These are phyloP conservation scores for Drosophila biarmipes DNA, from an alignment of 1,140 invertebrate genomes.

Conservation along the genomic window DNA sequence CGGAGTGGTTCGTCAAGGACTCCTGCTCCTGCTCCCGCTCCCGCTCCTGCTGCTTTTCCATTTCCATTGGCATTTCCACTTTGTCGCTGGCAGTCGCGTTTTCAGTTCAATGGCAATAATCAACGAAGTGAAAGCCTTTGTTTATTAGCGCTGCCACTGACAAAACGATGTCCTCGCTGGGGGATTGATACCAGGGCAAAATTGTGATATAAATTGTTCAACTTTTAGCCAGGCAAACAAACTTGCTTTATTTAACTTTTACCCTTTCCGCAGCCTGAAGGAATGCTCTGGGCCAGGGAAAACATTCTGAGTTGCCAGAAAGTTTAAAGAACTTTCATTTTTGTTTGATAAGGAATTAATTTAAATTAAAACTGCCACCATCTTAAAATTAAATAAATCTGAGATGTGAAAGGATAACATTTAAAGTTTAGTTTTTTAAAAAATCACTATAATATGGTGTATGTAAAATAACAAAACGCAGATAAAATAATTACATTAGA, in stretches of 20 bases:
- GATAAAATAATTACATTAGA: slow-evolving; percentile 10
- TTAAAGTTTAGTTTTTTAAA: not conserved
- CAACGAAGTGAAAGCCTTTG: slow-evolving; percentile 58
- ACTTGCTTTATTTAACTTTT: not conserved
- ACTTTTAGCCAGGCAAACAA: not conserved
- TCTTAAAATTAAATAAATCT: no score
- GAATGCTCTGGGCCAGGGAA: not conserved
- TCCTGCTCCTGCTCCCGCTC: slow-evolving; percentile 19
- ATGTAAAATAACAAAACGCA: not conserved
- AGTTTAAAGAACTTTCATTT: not conserved
- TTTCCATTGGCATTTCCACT: slow-evolving; percentile 7
- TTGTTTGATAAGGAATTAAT: not conserved
- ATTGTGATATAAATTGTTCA: not conserved
- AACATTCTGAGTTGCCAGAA: not conserved
- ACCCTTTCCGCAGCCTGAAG: not conserved
- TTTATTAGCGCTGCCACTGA: slow-evolving; percentile 54
- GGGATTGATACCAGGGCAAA: slow-evolving; percentile 4
- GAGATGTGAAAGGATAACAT: no score
- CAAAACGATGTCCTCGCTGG: slow-evolving; percentile 26
- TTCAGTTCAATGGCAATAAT: slow-evolving; percentile 70
- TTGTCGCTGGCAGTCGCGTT: slow-evolving; percentile 30
- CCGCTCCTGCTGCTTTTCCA: slow-evolving; percentile 30
- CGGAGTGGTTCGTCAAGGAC: slow-evolving; percentile 6
- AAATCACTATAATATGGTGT: not conserved
- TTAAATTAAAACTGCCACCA: no score